Percentiles rank a stretch among this genome's conserved stretches.
These are phyloP conservation scores for Vesta saturnalis DNA, from an alignment of 2,888 invertebrate genomes.

Conservation along the genomic window DNA sequence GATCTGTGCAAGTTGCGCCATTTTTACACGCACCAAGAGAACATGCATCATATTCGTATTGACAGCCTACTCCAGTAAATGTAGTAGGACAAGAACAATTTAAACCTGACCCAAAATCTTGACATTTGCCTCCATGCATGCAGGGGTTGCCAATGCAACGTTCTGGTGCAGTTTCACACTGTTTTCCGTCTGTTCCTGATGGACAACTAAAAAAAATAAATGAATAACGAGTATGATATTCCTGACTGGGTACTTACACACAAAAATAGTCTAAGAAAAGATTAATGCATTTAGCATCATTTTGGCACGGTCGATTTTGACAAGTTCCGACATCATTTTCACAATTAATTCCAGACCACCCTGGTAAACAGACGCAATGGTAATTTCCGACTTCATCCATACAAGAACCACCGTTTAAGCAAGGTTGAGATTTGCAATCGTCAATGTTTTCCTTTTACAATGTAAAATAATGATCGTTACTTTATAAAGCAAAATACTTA, in stretches of 20 bases:
- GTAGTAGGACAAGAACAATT: slow-evolving; percentile 93
- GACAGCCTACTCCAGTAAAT: slow-evolving; percentile 85
- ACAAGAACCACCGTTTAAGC: slow-evolving; percentile 89
- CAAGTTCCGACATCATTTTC: slow-evolving; percentile 91
- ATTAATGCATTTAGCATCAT: slow-evolving; percentile 91
- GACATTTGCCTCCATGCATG: slow-evolving; percentile 95
- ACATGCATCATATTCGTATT: slow-evolving; percentile 93
- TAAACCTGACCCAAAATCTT: slow-evolving; percentile 93
- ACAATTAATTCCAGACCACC: slow-evolving; percentile 89
- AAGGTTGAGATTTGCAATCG: slow-evolving; percentile 86
- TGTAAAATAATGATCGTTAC: background rate
- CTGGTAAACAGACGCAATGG: slow-evolving; percentile 82
- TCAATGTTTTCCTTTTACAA: slow-evolving; percentile 74
- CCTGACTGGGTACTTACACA: slow-evolving; percentile 72
- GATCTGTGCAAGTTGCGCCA: slow-evolving; percentile 90
- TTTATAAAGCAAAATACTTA: slow-evolving; percentile 37
- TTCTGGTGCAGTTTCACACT: slow-evolving; percentile 96
- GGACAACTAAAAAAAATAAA: slow-evolving; percentile 72
- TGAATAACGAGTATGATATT: too few relatives aligned
- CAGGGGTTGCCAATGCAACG: slow-evolving; percentile 93
- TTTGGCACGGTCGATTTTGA: slow-evolving; percentile 87
- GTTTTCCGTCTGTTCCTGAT: slow-evolving; percentile 95
- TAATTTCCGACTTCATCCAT: slow-evolving; percentile 86
- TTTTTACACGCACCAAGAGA: slow-evolving; percentile 91
- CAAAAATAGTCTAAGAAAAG: slow-evolving; percentile 92